Evolutionary conservation across 2,888 invertebrate species (phyloP).

Genomic region (Labia minor): DNA sequence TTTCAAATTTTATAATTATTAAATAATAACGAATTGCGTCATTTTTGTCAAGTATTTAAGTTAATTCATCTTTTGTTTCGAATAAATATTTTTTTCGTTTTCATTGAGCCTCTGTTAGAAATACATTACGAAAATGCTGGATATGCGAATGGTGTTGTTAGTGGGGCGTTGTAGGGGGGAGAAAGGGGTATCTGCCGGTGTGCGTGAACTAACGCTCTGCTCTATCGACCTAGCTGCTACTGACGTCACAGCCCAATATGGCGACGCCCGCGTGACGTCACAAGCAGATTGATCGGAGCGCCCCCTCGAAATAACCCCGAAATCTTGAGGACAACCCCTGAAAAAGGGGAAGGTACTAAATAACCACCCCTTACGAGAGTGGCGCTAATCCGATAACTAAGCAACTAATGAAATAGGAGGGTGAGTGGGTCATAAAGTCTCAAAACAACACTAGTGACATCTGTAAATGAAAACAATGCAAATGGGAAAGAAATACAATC

Average conservation of each 20-base stretch:
- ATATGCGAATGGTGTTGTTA: not conserved
- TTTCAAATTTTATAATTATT: no score
- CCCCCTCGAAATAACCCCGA: not conserved
- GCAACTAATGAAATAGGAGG: not conserved
- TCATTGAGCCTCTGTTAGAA: not conserved
- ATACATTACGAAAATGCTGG: not conserved
- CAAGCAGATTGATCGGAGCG: conserved; percentile 24
- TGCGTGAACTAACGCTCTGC: conserved; percentile 14
- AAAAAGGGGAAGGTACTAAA: not conserved
- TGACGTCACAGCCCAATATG: conserved; percentile 43
- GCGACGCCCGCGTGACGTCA: conserved; percentile 39
- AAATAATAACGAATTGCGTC: no score
- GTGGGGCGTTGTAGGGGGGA: not conserved
- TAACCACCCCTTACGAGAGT: not conserved
- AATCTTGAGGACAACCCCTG: conserved; percentile 3
- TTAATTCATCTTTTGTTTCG: no score
- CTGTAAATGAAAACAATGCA: no score
- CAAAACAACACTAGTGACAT: no score
- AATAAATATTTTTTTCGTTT: no score
- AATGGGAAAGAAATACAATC: no score
- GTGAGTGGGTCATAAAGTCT: not conserved
- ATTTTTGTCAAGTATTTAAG: no score
- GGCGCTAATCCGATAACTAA: conserved; percentile 3
- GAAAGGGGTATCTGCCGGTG: not conserved
- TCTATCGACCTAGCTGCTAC: conserved; percentile 31